Percentiles rank a stretch among this genome's conserved stretches.
phyloP scores from a whole-genome alignment of 2,888 invertebrate genomes.

The Oeneis ivallda region DNA sequence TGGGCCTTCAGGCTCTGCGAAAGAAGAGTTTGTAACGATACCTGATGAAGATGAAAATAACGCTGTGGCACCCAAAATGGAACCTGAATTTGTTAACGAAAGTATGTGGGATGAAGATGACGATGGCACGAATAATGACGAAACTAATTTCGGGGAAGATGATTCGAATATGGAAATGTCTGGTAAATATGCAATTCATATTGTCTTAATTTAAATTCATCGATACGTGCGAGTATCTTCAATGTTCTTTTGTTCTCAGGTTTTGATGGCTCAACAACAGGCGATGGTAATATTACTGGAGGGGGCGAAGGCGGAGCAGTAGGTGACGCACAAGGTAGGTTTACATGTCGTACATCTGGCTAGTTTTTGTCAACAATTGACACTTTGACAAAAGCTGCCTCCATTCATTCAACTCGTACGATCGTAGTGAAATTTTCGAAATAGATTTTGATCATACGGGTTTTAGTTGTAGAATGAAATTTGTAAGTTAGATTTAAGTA shows the following conservation, averaged over 20 bases:
- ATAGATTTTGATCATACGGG: slow-evolving; percentile 43
- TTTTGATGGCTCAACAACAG: slow-evolving; percentile 77
- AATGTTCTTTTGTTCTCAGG: slow-evolving; percentile 49
- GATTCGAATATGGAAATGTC: slow-evolving; percentile 85
- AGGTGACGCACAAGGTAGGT: slow-evolving; percentile 82
- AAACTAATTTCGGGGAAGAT: slow-evolving; percentile 84
- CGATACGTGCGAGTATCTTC: background rate
- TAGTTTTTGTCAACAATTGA: slow-evolving; percentile 36
- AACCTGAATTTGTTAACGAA: slow-evolving; percentile 85
- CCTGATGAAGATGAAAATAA: slow-evolving; percentile 79
- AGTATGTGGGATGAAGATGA: slow-evolving; percentile 83
- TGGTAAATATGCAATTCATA: slow-evolving; percentile 54
- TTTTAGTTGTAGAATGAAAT: slow-evolving; percentile 68
- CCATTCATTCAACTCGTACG: slow-evolving; percentile 38
- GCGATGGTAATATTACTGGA: slow-evolving; percentile 77
- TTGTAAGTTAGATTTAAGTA: slow-evolving; percentile 62
- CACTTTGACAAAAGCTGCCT: slow-evolving; percentile 35
- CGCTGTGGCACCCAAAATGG: slow-evolving; percentile 84
- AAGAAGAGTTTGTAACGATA: slow-evolving; percentile 79
- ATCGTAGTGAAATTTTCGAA: slow-evolving; percentile 33
- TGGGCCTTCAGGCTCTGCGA: slow-evolving; percentile 81
- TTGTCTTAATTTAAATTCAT: background rate
- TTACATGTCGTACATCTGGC: slow-evolving; percentile 48
- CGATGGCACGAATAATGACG: slow-evolving; percentile 83
- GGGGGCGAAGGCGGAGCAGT: slow-evolving; percentile 78